A percentile compares a stretch with the other conserved stretches of the same genome.
Conservation (phyloP, 2,113 vertebrate species). For the Meleagris gallopavo region DNA sequence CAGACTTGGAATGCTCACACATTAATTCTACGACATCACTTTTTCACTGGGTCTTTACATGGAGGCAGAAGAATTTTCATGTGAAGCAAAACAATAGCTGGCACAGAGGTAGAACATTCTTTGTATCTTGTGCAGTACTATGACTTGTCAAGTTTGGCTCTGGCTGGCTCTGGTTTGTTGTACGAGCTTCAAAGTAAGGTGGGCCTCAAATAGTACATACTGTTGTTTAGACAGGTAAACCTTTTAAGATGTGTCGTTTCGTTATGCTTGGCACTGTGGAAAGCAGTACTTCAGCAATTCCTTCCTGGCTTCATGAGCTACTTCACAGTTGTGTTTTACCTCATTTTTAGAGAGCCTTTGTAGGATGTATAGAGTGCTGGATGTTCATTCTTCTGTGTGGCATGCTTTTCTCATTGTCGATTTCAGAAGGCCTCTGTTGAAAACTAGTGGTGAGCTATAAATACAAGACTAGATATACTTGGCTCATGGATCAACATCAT, state of each 20-base stretch:
- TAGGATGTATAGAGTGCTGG: background rate
- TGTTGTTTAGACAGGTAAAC: background rate
- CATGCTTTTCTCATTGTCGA: background rate
- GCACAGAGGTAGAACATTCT: background rate
- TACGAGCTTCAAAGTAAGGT: background rate
- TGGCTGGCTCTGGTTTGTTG: background rate
- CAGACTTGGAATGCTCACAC: background rate
- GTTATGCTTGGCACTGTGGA: background rate
- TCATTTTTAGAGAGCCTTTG: background rate
- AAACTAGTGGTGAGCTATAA: background rate
- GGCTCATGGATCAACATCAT: background rate
- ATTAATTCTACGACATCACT: background rate
- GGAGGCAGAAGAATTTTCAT: background rate
- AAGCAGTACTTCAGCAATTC: background rate
- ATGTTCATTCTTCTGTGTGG: background rate
- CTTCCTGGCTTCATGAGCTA: conserved; percentile 16
- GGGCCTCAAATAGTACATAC: background rate
- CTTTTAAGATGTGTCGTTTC: background rate
- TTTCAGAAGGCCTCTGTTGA: background rate
- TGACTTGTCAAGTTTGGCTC: background rate
- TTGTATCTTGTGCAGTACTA: background rate
- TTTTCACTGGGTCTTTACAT: background rate
- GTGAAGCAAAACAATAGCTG: background rate
- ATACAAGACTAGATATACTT: background rate
- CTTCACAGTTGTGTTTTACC: background rate